phyloP scores from a whole-genome alignment of 2,113 vertebrate genomes.

The Lepidothrix coronata region DNA sequence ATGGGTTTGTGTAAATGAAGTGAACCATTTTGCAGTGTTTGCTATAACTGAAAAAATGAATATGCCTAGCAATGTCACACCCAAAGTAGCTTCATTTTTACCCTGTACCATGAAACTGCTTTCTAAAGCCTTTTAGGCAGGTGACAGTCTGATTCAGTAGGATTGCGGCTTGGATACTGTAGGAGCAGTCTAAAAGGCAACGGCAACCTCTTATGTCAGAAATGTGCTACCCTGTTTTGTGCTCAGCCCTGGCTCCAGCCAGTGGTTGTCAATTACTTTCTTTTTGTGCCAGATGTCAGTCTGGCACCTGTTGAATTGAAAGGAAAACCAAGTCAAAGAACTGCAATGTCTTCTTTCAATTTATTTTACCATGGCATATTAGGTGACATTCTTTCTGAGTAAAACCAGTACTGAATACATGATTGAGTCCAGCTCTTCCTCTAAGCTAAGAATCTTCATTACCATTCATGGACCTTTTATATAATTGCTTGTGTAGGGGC shows the following conservation, averaged over 20 bases:
- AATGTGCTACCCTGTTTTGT: background rate
- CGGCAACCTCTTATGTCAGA: background rate
- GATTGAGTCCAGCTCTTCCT: background rate
- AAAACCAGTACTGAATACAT: background rate
- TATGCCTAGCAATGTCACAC: background rate
- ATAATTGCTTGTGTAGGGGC: background rate
- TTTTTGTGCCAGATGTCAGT: fast-evolving
- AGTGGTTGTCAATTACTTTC: background rate
- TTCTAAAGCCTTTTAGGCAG: background rate
- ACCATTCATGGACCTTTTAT: background rate
- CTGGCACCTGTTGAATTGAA: background rate
- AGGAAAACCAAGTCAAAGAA: background rate
- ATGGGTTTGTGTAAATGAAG: background rate
- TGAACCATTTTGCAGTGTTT: background rate
- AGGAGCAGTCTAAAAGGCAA: background rate
- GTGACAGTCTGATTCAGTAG: background rate
- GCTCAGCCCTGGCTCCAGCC: background rate
- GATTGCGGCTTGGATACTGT: background rate
- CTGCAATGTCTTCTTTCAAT: background rate
- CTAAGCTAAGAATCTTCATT: background rate
- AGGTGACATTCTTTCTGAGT: background rate
- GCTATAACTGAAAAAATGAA: background rate
- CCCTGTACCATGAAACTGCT: background rate
- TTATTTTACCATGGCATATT: background rate
- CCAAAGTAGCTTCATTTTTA: background rate